Percentiles rank a stretch among this genome's conserved stretches.
These are phyloP conservation scores for Pterobdella sp. DNA, from an alignment of 2,888 invertebrate genomes.

Conservation along the genomic window DNA sequence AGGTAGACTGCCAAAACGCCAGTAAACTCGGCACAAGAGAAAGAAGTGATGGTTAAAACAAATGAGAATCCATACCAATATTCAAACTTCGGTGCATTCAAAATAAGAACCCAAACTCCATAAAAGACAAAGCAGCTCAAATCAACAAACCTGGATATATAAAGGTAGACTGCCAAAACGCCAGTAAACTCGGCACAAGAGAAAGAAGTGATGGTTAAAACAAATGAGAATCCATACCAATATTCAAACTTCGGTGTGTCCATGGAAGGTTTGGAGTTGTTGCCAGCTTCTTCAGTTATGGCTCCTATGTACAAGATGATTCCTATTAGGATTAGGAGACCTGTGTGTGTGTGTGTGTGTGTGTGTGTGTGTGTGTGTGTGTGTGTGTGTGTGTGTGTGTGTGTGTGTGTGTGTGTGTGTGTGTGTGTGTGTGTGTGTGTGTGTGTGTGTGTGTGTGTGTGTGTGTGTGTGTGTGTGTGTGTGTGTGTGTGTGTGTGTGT, in stretches of 20 bases:
- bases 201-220: constrained; percentile 50
- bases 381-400: constrained; percentile 21
- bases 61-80: constrained; percentile 51
- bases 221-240: constrained; percentile 50
- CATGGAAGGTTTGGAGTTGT: constrained; percentile 38
- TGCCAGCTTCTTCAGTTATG: constrained; percentile 50
- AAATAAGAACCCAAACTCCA: no score
- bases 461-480: neutral
- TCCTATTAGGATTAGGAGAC: constrained; percentile 49
- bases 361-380: constrained; percentile 15
- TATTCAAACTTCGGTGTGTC: constrained; percentile 48
- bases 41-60: constrained; percentile 50
- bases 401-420: constrained; percentile 17
- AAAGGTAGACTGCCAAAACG: constrained; percentile 50
- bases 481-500: constrained; percentile 12
- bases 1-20: constrained; percentile 51
- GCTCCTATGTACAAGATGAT: constrained; percentile 51
- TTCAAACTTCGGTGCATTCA: constrained; percentile 46
- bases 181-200: constrained; percentile 50
- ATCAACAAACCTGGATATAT: constrained; percentile 43
- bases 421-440: constrained; percentile 7
- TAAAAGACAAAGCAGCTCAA: neutral
- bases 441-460: neutral
- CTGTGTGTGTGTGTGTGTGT: constrained; percentile 37
- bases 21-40: constrained; percentile 49